Base-by-base conservation (phyloP, 2,888 invertebrate genomes). In the Tricholauxania praeusta region DNA sequence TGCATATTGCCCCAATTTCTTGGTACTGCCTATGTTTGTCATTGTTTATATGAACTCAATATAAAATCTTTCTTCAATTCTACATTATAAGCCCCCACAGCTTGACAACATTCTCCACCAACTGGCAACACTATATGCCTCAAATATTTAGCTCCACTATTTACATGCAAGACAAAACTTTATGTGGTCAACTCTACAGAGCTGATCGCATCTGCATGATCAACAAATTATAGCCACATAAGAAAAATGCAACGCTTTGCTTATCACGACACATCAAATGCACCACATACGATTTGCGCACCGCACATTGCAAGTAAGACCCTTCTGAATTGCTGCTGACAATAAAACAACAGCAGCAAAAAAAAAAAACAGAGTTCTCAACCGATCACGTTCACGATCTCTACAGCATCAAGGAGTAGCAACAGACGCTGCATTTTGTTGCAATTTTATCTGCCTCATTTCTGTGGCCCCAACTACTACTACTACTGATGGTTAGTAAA, bases 131-230 rank as follows among this genome's bases (percentile, higher is more conserved):
- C 39, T 39, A 10, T 10, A 39, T 6, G 10, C 1, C 39, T 10
- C 39, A 8, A 2, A 39, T 39, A 10, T 39, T 10, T 39, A 39
- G 1, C 39, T 39, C 7, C 7, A 10, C 7, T 10, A 39, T 10
- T 39, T 39, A 39, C 39, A 39, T 39, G 39, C 39, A 10, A 10
- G 8, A 39, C 39, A 39, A 39, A 39, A 39, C 39, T 62, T n/a
- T 62, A 57, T 62, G 60, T 48, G 68, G 68, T 69, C 68, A 69
- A 69, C 59, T 49, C 22, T 59, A 28, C 12, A 17, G n/a, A 32
- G 47, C 49, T 57, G 59, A 71, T 71, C 64, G 32, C 74, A 72
- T 59, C 68, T 71, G 68, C 69, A 72, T 68, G 74, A 74, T 69
- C 72, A 67, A 60, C 72, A 74, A 74, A 72, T 72, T 74, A 72